Evolutionary conservation across 2,797 vertebrate genomes (phyloP).

Genomic region (Melanotaenia pygmaea): DNA sequence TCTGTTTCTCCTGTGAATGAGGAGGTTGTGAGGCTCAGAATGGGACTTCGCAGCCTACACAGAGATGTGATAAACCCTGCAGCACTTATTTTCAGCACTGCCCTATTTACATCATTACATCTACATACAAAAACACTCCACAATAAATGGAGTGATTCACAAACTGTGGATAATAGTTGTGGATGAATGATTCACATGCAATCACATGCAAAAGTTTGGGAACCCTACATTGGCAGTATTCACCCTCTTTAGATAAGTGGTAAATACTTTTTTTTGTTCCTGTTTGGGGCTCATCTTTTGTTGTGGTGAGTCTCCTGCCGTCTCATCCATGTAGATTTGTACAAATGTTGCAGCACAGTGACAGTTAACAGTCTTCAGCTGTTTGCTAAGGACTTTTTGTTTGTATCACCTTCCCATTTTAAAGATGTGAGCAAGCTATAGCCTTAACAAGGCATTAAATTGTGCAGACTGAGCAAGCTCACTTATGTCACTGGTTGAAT

Average conservation of each 20-base stretch:
- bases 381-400: neutral
- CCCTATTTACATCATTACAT: slow-evolving; percentile 53
- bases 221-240: neutral
- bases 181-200: slow-evolving; percentile 33
- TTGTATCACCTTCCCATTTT: neutral
- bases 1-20: slow-evolving; percentile 54
- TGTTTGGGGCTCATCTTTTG: neutral
- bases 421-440: no score
- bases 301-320: neutral
- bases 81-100: slow-evolving; percentile 52
- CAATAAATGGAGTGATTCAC: slow-evolving; percentile 40
- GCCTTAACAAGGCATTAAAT: neutral
- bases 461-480: neutral
- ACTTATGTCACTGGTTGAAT: neutral
- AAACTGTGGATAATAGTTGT: slow-evolving; percentile 1
- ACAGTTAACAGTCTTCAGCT: neutral
- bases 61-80: slow-evolving; percentile 67
- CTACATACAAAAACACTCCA: slow-evolving; percentile 15
- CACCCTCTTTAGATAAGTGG: neutral
- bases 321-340: neutral
- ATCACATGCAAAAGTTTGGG: neutral
- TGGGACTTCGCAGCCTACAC: slow-evolving; percentile 32
- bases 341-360: neutral
- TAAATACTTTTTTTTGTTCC: neutral
- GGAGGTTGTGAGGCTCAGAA: slow-evolving; percentile 37